Base-by-base conservation (phyloP, 2,888 invertebrate genomes). In the Himalopsyche kuldschensis region DNA sequence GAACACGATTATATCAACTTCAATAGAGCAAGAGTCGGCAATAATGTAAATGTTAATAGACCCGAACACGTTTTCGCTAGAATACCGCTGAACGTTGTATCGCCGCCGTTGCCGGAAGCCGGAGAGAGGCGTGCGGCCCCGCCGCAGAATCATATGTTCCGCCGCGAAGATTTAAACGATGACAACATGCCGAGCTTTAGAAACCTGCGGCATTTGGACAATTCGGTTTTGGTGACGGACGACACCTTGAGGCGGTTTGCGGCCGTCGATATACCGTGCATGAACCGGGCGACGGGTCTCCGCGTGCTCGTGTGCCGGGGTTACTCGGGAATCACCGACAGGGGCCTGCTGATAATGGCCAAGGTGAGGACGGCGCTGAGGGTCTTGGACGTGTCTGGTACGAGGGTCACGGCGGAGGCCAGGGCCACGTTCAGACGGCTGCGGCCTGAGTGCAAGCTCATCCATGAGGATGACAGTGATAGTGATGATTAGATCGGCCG, bases 331-430 rank as follows among this genome's bases (percentile, higher is more conserved):
- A 92, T 95, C 0, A 95, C 95, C 0, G 93, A 95, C 87, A 89
- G 91, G 6, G 94, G 94, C 76, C 88, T 95, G 24, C 88, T 89
- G 17, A 94, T 95, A 88, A 88, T 95, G 79, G 92, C 92, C 0
- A 91, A 92, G 0, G 93, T 94, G 0, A 94, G 94, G 0, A 94
- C 94, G 0, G 88, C 91, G 82, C 88, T 95, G 17, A 88, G 90
- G 8, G 89, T 89, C 31, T 88, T 96, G 0, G 95, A 96, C 88
- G 92, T 96, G 0, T 93, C 93, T 0, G 93, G 94, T 0, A 95
- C 95, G 0, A 90, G 91, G 0, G 94, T 96, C 0, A 94, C 95
- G 0, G 88, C 88, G 6, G 87, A 89, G 0, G 96, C 94, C 0
- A 91, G 95, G 0, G 90, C 91, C n/a, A 89, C 90, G 0, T 96